Evolutionary conservation across 2,888 invertebrate genomes (phyloP).

Genomic region (Cryptus viduatorius): DNA sequence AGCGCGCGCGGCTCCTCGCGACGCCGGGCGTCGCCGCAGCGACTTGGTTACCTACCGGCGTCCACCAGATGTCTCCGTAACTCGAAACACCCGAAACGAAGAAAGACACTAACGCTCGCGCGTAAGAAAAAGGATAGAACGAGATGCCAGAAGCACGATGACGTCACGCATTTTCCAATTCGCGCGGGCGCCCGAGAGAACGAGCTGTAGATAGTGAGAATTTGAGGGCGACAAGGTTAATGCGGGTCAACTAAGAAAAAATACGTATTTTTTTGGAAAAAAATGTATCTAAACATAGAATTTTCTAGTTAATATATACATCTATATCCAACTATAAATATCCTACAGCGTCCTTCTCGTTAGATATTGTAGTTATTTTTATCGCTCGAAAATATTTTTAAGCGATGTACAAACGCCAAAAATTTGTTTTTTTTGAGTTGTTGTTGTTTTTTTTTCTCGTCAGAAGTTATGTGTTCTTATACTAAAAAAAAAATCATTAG

Average conservation of each 20-base stretch:
- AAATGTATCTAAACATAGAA: not conserved
- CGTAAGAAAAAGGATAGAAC: not conserved
- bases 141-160: conserved; percentile 64
- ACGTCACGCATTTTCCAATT: conserved; percentile 75
- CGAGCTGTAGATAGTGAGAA: conserved; percentile 5
- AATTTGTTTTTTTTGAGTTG: too few species aligned
- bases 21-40: conserved; percentile 61
- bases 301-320: too few species aligned
- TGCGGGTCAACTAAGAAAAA: not conserved
- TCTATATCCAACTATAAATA: too few species aligned
- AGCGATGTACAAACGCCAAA: too few species aligned
- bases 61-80: conserved; percentile 77
- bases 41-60: conserved; percentile 74
- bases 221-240: not conserved
- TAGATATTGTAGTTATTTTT: too few species aligned
- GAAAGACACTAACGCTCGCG: not conserved
- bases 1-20: conserved; percentile 49
- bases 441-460: too few species aligned
- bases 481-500: too few species aligned
- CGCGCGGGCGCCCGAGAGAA: conserved; percentile 58
- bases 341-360: too few species aligned
- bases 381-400: too few species aligned
- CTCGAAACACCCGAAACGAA: conserved; percentile 67
- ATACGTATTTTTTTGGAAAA: not conserved
- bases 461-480: too few species aligned